These are phyloP conservation scores for Eledone cirrhosa DNA, from an alignment of 2,888 invertebrate genomes.

Conservation along the genomic window DNA sequence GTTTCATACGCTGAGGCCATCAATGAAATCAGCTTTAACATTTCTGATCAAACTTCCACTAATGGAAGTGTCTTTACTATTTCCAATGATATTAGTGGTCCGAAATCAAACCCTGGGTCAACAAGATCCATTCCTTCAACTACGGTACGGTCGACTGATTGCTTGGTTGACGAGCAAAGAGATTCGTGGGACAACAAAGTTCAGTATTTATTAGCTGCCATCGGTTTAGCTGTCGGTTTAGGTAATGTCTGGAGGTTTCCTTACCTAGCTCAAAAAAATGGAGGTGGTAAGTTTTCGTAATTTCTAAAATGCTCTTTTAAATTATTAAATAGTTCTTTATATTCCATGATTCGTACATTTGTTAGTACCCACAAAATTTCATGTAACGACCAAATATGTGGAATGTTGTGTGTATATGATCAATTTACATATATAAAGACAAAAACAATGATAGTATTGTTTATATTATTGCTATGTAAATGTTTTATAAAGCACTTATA, in stretches of 20 bases:
- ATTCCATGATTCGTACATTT: no score
- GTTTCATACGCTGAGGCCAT: background rate
- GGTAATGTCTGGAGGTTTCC: slow-evolving; percentile 41
- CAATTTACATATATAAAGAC: no score
- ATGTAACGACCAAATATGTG: no score
- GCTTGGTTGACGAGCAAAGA: slow-evolving; percentile 9
- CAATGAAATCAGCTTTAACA: background rate
- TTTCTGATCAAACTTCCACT: background rate
- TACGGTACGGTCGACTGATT: background rate
- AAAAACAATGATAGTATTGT: no score
- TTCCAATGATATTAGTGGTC: background rate
- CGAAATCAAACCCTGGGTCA: background rate
- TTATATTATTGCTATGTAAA: no score
- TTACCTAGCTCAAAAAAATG: slow-evolving; percentile 34
- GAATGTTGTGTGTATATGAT: no score
- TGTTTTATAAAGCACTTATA: no score
- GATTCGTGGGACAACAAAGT: slow-evolving; percentile 45
- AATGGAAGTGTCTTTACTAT: slow-evolving; percentile 4
- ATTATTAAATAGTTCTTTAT: no score
- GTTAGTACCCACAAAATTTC: no score
- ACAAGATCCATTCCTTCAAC: background rate
- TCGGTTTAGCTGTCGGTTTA: slow-evolving; percentile 44
- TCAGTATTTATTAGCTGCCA: slow-evolving; percentile 42
- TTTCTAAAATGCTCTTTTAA: no score
- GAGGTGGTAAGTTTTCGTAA: slow-evolving; percentile 30